Conservation (phyloP, 2,888 invertebrate genomes). For the Linyphia triangularis region DNA sequence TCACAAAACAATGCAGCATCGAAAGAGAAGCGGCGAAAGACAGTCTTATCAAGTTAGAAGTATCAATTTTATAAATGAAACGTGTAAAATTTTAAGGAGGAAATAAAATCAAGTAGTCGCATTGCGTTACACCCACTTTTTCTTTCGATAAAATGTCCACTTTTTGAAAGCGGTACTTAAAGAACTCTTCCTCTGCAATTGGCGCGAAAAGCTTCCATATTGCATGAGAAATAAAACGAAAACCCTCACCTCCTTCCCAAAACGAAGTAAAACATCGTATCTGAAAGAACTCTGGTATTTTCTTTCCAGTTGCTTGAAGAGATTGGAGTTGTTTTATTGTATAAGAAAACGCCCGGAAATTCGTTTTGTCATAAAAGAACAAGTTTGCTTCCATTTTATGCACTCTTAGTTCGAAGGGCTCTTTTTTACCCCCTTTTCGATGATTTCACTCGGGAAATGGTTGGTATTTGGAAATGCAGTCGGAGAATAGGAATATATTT, state of each 20-base stretch:
- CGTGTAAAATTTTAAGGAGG: not conserved
- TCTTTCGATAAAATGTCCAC: not conserved
- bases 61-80: not conserved
- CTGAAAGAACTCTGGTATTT: slow-evolving; percentile 19
- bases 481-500: too few relatives aligned
- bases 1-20: too few relatives aligned
- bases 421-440: not conserved
- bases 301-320: slow-evolving; percentile 33
- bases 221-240: slow-evolving; percentile 44
- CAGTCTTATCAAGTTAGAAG: too few relatives aligned
- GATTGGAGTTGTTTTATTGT: slow-evolving; percentile 56
- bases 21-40: too few relatives aligned
- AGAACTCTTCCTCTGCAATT: slow-evolving; percentile 1
- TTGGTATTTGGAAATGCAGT: slow-evolving; percentile 5
- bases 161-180: slow-evolving; percentile 34
- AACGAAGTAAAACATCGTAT: slow-evolving; percentile 27
- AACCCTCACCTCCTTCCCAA: not conserved
- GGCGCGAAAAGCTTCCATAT: slow-evolving; percentile 38
- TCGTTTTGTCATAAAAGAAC: slow-evolving; percentile 46
- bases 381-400: slow-evolving; percentile 35
- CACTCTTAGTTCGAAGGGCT: slow-evolving; percentile 17
- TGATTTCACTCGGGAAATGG: slow-evolving; percentile 9
- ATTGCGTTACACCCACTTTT: slow-evolving; percentile 9
- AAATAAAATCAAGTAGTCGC: slow-evolving; percentile 4
- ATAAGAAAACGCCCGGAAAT: slow-evolving; percentile 38